phyloP scores from a whole-genome alignment of 2,113 vertebrate genomes.

The Geococcyx californianus region DNA sequence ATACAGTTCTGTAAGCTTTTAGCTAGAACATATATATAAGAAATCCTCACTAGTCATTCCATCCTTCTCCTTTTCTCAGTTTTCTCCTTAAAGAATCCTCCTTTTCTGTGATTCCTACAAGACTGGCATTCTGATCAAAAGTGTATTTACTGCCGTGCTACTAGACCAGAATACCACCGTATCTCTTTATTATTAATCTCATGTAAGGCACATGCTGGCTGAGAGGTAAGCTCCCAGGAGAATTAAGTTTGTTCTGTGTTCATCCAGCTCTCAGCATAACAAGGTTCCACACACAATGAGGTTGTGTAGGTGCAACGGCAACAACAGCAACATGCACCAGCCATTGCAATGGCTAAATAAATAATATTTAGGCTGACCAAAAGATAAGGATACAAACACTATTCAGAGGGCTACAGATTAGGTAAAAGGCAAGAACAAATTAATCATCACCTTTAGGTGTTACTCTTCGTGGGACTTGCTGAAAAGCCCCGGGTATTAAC shows the following conservation, averaged over 20 bases:
- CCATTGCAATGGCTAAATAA: background rate
- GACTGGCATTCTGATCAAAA: background rate
- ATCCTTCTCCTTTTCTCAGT: background rate
- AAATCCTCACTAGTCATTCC: background rate
- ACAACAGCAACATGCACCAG: background rate
- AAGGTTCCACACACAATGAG: background rate
- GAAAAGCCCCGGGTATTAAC: background rate
- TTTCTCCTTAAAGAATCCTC: background rate
- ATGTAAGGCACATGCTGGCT: background rate
- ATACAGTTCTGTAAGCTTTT: background rate
- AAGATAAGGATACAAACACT: background rate
- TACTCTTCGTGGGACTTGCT: background rate
- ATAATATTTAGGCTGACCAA: background rate
- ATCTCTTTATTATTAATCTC: background rate
- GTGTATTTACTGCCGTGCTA: background rate
- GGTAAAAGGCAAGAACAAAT: background rate
- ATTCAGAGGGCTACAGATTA: background rate
- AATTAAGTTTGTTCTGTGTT: background rate
- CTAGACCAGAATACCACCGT: background rate
- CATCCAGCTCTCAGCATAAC: background rate
- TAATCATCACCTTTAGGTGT: background rate
- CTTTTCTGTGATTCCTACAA: background rate
- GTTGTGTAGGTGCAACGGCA: background rate
- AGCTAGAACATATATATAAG: rapidly evolving
- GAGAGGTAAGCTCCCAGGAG: background rate